Base-by-base conservation (phyloP, 2,797 vertebrate genomes). In the Sylvia borin region DNA sequence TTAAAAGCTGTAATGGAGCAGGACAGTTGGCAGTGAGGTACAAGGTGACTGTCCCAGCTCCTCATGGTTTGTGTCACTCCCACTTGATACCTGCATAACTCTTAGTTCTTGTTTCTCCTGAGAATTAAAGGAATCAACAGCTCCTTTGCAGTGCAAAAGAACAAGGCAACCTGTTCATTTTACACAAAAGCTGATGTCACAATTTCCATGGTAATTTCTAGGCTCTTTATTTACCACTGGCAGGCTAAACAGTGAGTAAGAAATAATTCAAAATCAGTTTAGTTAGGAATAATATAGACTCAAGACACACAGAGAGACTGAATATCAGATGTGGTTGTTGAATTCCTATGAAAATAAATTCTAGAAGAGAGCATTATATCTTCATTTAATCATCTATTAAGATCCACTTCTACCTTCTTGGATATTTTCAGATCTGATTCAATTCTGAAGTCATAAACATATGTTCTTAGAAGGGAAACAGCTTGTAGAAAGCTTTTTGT, bases 181-280 rank as follows among this genome's bases (percentile, higher is more conserved):
- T 27, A 31, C 38, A 20, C n/a, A 77, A 75, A 84, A 81, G 26
- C 14, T 42, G 13, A 42, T 78, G 61, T 50, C 57, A 64, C 27
- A 36, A 88, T 74, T 70, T 91, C 8, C 27, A 25, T 74, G n/a
- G 11, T 42, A 77, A 70, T 83, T 92, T 83, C 57, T 62, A 38
- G 34, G 45, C 5, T 45, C 40, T 79, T 75, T 54, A 47, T 75
- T 82, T 92, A 38, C 60, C 27, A 25, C 31, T 76, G 60, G 7
- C 40, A 79, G 31, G 15, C 10, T 61, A 80, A 94, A 83, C 48
- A 77, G 48, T 61, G 48, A 18, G 6, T 60, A 60, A 62, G 38
- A 84, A 88, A 85, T 60, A 64, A 91, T 66, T 85, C 21, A 53
- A 66, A 90, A 88, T 80, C 65, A 67, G 64, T 93, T 80, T 85